A percentile compares a stretch with the other conserved stretches of the same genome.
Conservation (phyloP, 2,113 vertebrate genomes). For the Donacobius atricapilla region DNA sequence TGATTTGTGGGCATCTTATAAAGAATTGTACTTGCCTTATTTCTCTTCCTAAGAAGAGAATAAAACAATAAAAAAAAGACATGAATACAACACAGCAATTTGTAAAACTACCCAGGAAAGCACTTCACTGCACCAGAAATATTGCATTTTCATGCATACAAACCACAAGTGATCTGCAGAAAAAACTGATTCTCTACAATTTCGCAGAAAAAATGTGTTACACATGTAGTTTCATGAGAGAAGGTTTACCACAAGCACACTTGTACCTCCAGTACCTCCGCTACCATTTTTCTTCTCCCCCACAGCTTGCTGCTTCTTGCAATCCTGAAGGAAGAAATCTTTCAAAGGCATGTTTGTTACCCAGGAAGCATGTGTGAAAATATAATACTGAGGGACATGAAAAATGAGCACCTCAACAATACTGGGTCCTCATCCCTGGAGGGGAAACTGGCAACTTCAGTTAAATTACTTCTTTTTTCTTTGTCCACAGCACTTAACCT, state of each 20-base stretch:
- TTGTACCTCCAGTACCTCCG: not conserved
- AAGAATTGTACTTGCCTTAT: not conserved
- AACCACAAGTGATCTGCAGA: not conserved
- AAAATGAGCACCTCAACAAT: not conserved
- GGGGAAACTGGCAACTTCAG: accelerated
- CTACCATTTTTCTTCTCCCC: not conserved
- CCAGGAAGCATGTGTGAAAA: not conserved
- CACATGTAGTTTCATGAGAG: not conserved
- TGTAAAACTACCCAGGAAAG: not conserved
- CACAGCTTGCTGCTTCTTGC: not conserved
- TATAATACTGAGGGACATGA: not conserved
- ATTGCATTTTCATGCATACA: constrained; percentile 39
- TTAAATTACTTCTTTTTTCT: not conserved
- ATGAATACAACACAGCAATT: not conserved
- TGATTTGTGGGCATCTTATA: not conserved
- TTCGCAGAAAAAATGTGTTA: not conserved
- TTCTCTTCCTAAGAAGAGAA: not conserved
- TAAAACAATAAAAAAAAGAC: not conserved
- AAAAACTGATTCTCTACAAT: constrained; percentile 30
- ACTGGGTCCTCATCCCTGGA: not conserved
- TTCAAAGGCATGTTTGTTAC: not conserved
- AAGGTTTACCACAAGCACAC: not conserved
- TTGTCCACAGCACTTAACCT: not conserved
- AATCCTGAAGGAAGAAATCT: not conserved
- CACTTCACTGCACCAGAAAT: constrained; percentile 24